Evolutionary conservation across 2,113 vertebrate species (phyloP), one percentile per base, ranked within the genome.

Genomic region (Istiophorus platypterus): DNA sequence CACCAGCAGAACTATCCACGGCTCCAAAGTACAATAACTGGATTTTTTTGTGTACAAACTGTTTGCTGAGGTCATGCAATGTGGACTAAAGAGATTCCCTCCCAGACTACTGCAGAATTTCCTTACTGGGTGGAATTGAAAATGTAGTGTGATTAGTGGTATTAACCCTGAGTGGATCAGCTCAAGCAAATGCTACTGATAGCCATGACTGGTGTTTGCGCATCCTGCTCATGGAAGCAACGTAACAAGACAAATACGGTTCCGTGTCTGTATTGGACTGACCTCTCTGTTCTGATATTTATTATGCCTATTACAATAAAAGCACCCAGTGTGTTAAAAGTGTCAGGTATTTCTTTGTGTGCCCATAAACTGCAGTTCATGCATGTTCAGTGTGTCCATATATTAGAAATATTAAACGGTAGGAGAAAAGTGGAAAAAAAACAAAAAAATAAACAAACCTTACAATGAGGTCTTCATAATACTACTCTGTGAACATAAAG

Each of bases 271-370:
- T 80, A 18, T 63, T 68, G 51, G 63, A 86, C 72, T 69, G 75
- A 84, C 58, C 80, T 17, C 86, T 82, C 56, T 89, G 85, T 89
- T 91, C 78, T 91, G 69, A 78, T 92, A 90, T 94, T 93, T 93
- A 88, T 92, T 88, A 80, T 92, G 85, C 49, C 24, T 71, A 84
- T 88, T 89, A 92, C 91, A 94, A 92, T 95, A 94, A 95, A 93
- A 84, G 82, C 49, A 84, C 37, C 72, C 41, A 37, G 31, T 67
- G 70, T 80, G 64, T 76, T 20, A 54, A 76, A 39, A 4, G 22
- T 64, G 13, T 27, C n/a, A 10, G 24, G 3, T 59, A 47, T 49
- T 9, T 52, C 5, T 62, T 34, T 68, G 34, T 72, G 5, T 76
- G 49, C 57, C 14, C 34, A 42, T 54, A 1, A 51, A 59, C 76